These are phyloP conservation scores for Chrysolina americana DNA, from an alignment of 2,888 invertebrate species.

Conservation along the genomic window DNA sequence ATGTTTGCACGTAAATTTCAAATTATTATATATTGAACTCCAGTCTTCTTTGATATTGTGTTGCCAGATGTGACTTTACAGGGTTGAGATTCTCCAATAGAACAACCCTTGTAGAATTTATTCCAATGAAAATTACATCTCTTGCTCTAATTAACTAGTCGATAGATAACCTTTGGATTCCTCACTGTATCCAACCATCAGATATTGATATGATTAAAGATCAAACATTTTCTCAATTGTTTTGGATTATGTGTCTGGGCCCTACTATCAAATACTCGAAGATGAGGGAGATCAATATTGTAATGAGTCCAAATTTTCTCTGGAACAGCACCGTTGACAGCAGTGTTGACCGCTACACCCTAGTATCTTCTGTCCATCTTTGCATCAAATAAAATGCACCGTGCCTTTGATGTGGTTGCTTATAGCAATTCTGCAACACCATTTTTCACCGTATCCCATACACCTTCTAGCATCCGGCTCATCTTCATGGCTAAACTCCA, in stretches of 20 bases:
- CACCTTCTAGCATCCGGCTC: constrained; percentile 23
- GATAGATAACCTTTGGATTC: constrained; percentile 55
- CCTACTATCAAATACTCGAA: constrained; percentile 57
- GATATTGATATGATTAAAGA: constrained; percentile 47
- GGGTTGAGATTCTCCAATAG: too few relatives aligned
- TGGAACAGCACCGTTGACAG: constrained; percentile 54
- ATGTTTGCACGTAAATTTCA: too few relatives aligned
- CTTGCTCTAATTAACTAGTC: constrained; percentile 6
- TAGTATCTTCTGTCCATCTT: constrained; percentile 51
- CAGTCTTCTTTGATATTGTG: too few relatives aligned
- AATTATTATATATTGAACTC: too few relatives aligned
- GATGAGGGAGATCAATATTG: constrained; percentile 60
- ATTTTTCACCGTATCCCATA: constrained; percentile 12
- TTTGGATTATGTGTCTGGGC: constrained; percentile 60
- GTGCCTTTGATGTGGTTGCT: constrained; percentile 56
- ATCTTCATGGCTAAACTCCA: constrained; percentile 32
- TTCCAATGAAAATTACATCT: constrained; percentile 19
- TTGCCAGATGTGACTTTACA: too few relatives aligned
- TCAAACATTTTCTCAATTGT: constrained; percentile 58
- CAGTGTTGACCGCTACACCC: constrained; percentile 53
- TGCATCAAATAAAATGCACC: constrained; percentile 56
- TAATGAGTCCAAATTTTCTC: constrained; percentile 57
- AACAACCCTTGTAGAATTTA: background rate
- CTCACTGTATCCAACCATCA: constrained; percentile 56
- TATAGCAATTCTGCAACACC: constrained; percentile 40